Evolutionary conservation across 2,113 vertebrate genomes (phyloP).

Genomic region (Brachyistius frenatus): DNA sequence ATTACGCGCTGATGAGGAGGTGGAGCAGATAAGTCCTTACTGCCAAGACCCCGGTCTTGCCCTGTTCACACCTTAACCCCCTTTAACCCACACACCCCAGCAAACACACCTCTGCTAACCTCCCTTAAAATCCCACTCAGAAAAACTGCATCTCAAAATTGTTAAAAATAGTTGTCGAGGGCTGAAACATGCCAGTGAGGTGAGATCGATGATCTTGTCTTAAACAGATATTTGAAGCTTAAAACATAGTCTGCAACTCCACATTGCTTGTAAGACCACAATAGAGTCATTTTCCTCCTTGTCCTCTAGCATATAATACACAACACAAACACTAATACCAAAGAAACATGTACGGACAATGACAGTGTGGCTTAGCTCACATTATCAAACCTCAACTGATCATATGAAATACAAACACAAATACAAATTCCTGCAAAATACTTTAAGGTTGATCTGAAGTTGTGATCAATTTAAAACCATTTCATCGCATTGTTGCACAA

Average conservation of each 20-base stretch:
- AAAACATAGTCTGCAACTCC: no score
- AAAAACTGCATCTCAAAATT: background rate
- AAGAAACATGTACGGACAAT: background rate
- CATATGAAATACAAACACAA: background rate
- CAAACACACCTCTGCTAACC: background rate
- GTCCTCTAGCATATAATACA: background rate
- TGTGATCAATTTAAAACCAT: no score
- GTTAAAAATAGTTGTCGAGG: background rate
- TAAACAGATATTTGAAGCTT: no score
- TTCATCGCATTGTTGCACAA: no score
- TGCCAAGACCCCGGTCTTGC: constrained; percentile 49
- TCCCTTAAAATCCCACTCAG: background rate
- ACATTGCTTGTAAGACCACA: no score
- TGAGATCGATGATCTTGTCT: background rate
- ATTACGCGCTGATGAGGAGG: constrained; percentile 78
- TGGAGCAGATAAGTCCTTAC: constrained; percentile 59
- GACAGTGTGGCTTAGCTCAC: background rate
- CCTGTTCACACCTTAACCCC: background rate
- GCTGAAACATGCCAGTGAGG: background rate
- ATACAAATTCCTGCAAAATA: no score
- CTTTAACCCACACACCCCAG: background rate
- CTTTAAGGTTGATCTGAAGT: no score
- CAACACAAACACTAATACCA: background rate
- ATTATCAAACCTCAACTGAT: background rate
- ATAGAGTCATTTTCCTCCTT: background rate